A percentile compares a stretch with the other conserved stretches of the same genome.
These are phyloP conservation scores for Gisinianus flammeolus DNA, from an alignment of 2,888 invertebrate species.

Conservation along the genomic window DNA sequence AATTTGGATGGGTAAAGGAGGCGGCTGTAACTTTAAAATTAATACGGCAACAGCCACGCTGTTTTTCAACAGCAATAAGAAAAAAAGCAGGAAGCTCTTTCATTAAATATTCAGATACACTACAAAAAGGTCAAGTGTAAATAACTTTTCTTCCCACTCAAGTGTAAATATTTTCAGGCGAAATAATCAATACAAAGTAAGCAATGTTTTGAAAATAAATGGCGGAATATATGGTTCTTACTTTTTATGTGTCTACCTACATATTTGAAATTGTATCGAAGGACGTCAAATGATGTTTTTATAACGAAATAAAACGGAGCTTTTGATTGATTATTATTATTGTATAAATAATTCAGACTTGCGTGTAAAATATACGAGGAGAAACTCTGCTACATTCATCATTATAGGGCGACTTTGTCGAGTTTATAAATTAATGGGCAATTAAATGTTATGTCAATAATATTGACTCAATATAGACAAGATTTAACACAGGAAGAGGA, in stretches of 20 bases:
- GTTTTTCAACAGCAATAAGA: background rate
- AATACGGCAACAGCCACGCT: too few species aligned
- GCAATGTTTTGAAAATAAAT: background rate
- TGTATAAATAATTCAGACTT: background rate
- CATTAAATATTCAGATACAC: background rate
- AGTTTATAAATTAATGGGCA: background rate
- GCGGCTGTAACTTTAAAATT: too few species aligned
- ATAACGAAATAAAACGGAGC: too few species aligned
- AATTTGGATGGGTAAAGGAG: too few species aligned
- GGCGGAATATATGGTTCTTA: too few species aligned
- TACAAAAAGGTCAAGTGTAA: constrained; percentile 6
- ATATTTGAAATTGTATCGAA: background rate
- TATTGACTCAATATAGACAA: too few species aligned
- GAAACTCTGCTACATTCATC: background rate
- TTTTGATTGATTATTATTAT: background rate
- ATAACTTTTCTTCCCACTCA: background rate
- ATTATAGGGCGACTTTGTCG: background rate
- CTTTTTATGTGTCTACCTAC: too few species aligned
- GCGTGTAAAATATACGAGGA: background rate
- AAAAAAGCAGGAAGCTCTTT: background rate
- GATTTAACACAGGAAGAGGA: too few species aligned
- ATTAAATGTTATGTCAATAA: background rate
- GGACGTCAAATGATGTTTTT: too few species aligned
- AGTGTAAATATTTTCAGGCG: background rate
- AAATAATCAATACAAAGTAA: background rate